Base-by-base conservation (phyloP, 2,797 vertebrate genomes). In the Poeciliopsis paucimaculata region DNA sequence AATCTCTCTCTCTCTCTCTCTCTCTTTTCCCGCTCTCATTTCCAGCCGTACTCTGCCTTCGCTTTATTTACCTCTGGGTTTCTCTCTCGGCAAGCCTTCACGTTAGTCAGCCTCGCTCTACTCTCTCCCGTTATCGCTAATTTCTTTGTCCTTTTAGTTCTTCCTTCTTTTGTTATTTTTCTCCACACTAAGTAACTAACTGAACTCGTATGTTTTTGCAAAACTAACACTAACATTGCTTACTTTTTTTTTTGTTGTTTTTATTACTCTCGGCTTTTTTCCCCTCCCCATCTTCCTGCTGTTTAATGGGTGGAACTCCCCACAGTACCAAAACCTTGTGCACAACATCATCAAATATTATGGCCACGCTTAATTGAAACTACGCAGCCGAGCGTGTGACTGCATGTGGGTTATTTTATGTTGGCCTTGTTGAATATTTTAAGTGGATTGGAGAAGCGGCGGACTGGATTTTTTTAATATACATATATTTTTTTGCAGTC, bases 281-380 rank as follows among this genome's bases (percentile, higher is more conserved):
- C 55, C 39, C 39, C 7, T 55, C 53, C 55, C 71, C 5, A 46
- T 55, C 70, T 55, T 77, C 82, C 84, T 73, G 84, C 87, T 88
- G 84, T 92, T 88, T 89, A 79, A 88, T 82, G 87, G 87, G 84
- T 46, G 86, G 78, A 85, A 85, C 79, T 49, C 78, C 70, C 70
- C 68, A 72, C 79, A 77, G 80, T 84, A 83, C 86, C 76, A 78
- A 71, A 74, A 88, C 81, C 84, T 85, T 62, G 72, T 84, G 86
- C 79, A 86, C 82, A 89, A 57, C 87, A 87, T 85, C 80, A 82
- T 92, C 84, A 91, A 89, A 91, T 89, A 88, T 93, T 91, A 90
- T 88, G 90, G 87, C 86, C 85, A n/a, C 23, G 62, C 80, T 84
- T 91, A 89, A 91, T 90, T 93, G 86, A 88, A 90, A 86, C 73